Base-by-base conservation (phyloP, 2,797 vertebrate species). In the Epinephelus awoara region DNA sequence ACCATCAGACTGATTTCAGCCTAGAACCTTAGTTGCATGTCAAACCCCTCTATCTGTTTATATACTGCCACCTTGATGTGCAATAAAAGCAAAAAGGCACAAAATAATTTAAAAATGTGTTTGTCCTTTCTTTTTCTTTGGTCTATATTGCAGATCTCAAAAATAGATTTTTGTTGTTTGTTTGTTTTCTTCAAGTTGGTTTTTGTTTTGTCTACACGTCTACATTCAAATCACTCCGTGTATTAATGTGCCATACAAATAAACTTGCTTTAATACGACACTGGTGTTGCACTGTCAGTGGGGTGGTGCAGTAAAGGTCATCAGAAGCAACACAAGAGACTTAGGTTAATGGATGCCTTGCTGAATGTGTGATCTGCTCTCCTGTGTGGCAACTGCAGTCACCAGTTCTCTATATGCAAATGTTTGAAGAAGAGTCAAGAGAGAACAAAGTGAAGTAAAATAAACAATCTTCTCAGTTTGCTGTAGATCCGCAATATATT, bases 341-440 rank as follows among this genome's bases (percentile, higher is more conserved):
- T 4, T 34, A 18, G 21, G 67, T 65, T 71, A 58, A 71, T 58
- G 67, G 54, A 52, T 54, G 38, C 25, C 6, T 49, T 29, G n/a
- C 56, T 50, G 50, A 62, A 55, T 14, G 17, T 42, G 42, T 56
- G 29, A 57, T 21, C 42, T 5, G 42, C 61, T 49, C 42, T 42
- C 18, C 49, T 17, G 10, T 50, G 40, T 38, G 58, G 21, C 25
- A 63, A 62, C 25, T 14, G 23, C 3, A 25, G 57, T 17, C 15
- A 49, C 63, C 23, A 57, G 1, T 67, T 57, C 44, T 62, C 7
- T n/a, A 34, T 34, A 34, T 8, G 34, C 34, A 34, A 34, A 34
- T 34, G 34, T 34, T 34, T 34, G 34, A 34, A 34, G 34, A 6
- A 34, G 34, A 34, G 6, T 34, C 34, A 34, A 8, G 34, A 34